These are phyloP conservation scores for Puffinus mauretanicus DNA, from an alignment of 2,113 vertebrate species.

Conservation along the genomic window DNA sequence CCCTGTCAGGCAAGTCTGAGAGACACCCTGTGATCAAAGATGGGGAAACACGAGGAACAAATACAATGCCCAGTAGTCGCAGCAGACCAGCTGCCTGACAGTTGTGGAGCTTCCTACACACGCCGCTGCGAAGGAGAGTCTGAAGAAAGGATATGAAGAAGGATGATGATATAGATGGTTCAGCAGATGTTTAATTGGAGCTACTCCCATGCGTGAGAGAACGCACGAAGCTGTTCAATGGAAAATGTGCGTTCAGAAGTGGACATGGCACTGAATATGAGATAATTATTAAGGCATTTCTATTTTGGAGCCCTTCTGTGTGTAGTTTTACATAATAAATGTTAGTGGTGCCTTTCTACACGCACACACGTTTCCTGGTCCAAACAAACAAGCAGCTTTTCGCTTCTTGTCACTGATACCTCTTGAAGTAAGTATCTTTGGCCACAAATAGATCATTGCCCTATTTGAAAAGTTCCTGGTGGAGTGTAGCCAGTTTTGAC, in stretches of 20 bases:
- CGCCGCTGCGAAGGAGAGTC: not conserved
- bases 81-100: slow-evolving; percentile 56
- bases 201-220: slow-evolving; percentile 64
- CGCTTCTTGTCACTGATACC: slow-evolving; percentile 57
- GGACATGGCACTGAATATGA: slow-evolving; percentile 57
- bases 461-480: slow-evolving; percentile 41
- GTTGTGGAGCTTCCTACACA: slow-evolving; percentile 44
- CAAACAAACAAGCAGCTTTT: not conserved
- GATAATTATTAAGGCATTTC: slow-evolving; percentile 65
- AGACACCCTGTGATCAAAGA: slow-evolving; percentile 36
- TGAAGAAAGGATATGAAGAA: slow-evolving; percentile 20
- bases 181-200: slow-evolving; percentile 61
- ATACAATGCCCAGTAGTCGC: not conserved
- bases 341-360: not conserved
- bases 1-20: not conserved
- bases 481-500: not conserved
- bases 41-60: not conserved
- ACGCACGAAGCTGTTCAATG: slow-evolving; percentile 7
- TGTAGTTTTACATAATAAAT: not conserved
- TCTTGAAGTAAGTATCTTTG: not conserved
- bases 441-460: slow-evolving; percentile 53
- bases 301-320: slow-evolving; percentile 20
- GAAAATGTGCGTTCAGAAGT: slow-evolving; percentile 58
- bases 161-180: slow-evolving; percentile 6
- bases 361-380: not conserved